Conservation (phyloP, 1,140 invertebrate genomes). For the Drosophila auraria region DNA sequence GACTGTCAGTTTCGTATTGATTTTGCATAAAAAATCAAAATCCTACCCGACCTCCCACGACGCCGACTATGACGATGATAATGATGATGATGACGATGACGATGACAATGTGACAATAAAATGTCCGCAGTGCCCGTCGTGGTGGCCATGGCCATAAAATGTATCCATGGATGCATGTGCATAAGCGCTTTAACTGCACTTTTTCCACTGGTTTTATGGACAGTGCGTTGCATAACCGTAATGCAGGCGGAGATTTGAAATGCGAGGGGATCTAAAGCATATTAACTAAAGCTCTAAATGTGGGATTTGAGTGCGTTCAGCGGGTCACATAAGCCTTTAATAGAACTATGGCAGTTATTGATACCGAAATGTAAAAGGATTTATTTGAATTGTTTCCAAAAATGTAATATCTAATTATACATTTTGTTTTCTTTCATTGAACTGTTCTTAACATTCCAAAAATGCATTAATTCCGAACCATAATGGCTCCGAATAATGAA, state of each 20-base stretch:
- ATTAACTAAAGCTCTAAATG: conserved; percentile 14
- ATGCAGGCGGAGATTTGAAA: conserved; percentile 12
- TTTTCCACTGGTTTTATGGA: conserved; percentile 32
- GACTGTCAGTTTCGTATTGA: conserved; percentile 53
- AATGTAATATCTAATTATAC: neutral
- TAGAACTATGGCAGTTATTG: conserved; percentile 2
- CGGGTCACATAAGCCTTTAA: neutral
- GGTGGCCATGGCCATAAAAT: conserved; percentile 37
- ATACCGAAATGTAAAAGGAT: neutral
- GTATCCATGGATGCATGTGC: conserved; percentile 31
- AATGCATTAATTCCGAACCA: no score
- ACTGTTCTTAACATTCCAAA: no score
- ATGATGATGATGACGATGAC: conserved; percentile 10
- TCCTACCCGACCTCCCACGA: conserved; percentile 16
- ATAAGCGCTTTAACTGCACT: conserved; percentile 53
- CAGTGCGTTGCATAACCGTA: conserved; percentile 40
- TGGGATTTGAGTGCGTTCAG: no score
- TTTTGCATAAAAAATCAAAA: conserved; percentile 61
- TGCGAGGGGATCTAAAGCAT: conserved; percentile 4
- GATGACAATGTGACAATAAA: conserved; percentile 56
- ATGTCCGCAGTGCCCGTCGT: conserved; percentile 59
- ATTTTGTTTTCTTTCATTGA: no score
- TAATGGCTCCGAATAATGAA: neutral
- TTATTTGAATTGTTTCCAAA: neutral
- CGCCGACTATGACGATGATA: conserved; percentile 5